Evolutionary conservation across 2,797 vertebrate genomes (phyloP).

Genomic region (Loriculus beryllinus): DNA sequence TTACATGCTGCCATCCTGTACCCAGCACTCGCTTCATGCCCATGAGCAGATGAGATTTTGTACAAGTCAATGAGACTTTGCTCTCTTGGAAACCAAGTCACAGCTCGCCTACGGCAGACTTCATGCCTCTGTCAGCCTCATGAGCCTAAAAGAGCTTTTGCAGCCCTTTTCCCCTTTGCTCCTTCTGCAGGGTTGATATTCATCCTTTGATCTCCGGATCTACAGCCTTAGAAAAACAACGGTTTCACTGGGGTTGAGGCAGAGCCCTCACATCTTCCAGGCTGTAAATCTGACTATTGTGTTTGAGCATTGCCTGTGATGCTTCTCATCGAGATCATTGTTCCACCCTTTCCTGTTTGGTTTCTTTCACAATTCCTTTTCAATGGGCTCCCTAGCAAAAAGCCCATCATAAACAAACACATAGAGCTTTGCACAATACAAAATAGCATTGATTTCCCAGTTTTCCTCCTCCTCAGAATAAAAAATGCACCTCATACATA

Average conservation of each 20-base stretch:
- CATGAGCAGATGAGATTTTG: background rate
- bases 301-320: conserved; percentile 57
- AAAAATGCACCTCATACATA: conserved; percentile 31
- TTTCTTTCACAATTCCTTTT: conserved; percentile 65
- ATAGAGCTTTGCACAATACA: conserved; percentile 23
- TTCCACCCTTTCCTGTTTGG: conserved; percentile 70
- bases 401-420: conserved; percentile 59
- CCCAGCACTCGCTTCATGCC: background rate
- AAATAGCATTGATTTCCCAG: conserved; percentile 53
- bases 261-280: conserved; percentile 45
- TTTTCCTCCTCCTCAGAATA: background rate
- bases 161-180: background rate
- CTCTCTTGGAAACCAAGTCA: background rate
- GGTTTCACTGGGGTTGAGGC: background rate
- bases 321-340: conserved; percentile 56
- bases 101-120: background rate
- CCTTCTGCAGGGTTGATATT: conserved; percentile 37
- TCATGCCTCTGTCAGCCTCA: background rate
- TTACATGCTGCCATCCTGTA: background rate
- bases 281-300: conserved; percentile 63
- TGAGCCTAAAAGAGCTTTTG: background rate
- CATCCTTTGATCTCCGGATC: conserved; percentile 56
- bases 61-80: background rate
- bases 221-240: conserved; percentile 43
- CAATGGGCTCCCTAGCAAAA: conserved; percentile 49